phyloP scores from a whole-genome alignment of 2,113 vertebrate genomes.

The Eudorcas thomsonii region DNA sequence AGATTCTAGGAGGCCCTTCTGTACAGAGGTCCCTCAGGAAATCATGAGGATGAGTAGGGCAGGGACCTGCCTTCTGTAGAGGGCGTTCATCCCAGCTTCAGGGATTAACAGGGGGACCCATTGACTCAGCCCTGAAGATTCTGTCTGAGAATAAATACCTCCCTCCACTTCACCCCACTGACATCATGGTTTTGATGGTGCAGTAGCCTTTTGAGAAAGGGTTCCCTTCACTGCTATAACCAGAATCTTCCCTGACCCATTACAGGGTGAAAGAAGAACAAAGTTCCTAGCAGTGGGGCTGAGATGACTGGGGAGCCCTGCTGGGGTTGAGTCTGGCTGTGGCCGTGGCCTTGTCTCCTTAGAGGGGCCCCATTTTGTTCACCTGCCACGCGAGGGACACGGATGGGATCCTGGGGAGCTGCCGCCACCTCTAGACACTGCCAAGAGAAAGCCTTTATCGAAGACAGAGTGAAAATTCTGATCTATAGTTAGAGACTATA shows the following conservation, averaged over 20 bases:
- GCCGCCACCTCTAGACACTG: not conserved
- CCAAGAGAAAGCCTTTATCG: not conserved
- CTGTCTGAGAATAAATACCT: not conserved
- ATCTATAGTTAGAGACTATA: not conserved
- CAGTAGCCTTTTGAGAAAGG: not conserved
- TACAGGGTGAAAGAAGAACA: not conserved
- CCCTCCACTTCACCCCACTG: not conserved
- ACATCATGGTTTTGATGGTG: not conserved
- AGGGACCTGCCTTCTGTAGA: not conserved
- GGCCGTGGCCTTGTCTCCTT: not conserved
- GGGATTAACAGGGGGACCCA: not conserved
- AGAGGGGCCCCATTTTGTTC: not conserved
- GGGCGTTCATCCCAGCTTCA: not conserved
- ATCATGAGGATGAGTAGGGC: not conserved
- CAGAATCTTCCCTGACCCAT: not conserved
- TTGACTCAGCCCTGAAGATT: not conserved
- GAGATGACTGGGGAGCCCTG: not conserved
- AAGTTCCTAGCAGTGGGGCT: not conserved
- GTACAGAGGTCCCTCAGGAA: not conserved
- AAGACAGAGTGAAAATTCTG: not conserved
- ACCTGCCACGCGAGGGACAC: not conserved
- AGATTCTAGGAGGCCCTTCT: not conserved
- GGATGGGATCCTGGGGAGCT: not conserved
- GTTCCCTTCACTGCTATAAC: not conserved
- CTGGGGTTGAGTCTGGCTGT: not conserved